A percentile compares a stretch with the other conserved stretches of the same genome.
These are phyloP conservation scores for Helicoverpa zea DNA, from an alignment of 1,140 invertebrate species.

Conservation along the genomic window DNA sequence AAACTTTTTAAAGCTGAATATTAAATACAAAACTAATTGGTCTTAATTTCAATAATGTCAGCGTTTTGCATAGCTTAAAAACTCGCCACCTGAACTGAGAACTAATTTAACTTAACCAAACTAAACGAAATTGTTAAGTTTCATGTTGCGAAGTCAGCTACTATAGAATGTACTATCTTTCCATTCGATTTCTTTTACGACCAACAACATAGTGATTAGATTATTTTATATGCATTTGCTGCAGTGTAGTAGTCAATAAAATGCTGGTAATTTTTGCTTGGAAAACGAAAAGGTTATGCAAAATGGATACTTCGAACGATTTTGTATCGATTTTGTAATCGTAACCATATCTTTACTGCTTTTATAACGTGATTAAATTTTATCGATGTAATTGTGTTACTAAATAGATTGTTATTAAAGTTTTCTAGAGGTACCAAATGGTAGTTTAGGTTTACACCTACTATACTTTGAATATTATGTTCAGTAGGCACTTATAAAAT, in stretches of 20 bases:
- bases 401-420: too few relatives aligned
- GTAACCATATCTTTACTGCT: too few relatives aligned
- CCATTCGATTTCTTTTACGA: constrained; percentile 20
- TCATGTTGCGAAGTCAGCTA: constrained; percentile 11
- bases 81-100: constrained; percentile 34
- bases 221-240: neutral
- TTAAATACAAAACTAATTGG: constrained; percentile 10
- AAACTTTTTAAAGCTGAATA: constrained; percentile 10
- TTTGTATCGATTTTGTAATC: too few relatives aligned
- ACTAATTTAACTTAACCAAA: constrained; percentile 47
- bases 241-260: too few relatives aligned
- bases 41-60: constrained; percentile 39
- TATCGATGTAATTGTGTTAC: too few relatives aligned
- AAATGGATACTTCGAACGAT: too few relatives aligned
- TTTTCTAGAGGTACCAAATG: too few relatives aligned
- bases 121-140: constrained; percentile 34
- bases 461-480: too few relatives aligned
- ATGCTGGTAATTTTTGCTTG: neutral
- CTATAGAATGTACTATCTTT: constrained; percentile 11
- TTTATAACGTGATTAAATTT: too few relatives aligned
- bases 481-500: neutral
- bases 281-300: neutral
- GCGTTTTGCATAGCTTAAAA: constrained; percentile 44
- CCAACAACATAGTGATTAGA: neutral
- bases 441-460: too few relatives aligned